phyloP scores from a whole-genome alignment of 2,113 vertebrate species.

The Ariopsis seemanni region DNA sequence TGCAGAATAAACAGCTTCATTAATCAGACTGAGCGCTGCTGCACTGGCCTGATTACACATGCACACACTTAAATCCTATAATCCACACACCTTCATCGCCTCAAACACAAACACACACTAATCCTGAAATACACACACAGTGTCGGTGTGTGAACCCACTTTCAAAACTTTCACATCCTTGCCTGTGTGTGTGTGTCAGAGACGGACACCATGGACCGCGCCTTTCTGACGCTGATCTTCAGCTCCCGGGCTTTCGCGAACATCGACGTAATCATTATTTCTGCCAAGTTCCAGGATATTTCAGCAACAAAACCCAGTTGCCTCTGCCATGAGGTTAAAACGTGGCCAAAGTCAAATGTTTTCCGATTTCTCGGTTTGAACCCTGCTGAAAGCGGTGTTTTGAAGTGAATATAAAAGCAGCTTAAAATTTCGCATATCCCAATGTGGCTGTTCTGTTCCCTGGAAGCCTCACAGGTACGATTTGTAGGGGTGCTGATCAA shows the following conservation, averaged over 20 bases:
- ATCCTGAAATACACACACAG: conserved; percentile 2
- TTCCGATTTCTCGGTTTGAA: too few species aligned
- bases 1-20: conserved; percentile 52
- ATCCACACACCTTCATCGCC: background rate
- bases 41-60: conserved; percentile 44
- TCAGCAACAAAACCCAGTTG: background rate
- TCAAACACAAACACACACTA: conserved; percentile 21
- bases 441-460: too few species aligned
- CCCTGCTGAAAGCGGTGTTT: too few species aligned
- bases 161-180: background rate
- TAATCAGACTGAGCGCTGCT: conserved; percentile 53
- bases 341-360: background rate
- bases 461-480: too few species aligned
- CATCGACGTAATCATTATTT: background rate
- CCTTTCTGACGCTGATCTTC: background rate
- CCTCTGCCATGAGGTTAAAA: background rate
- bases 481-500: too few species aligned
- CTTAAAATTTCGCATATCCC: too few species aligned
- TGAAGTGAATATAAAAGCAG: too few species aligned
- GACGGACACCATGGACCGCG: background rate
- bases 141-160: background rate
- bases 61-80: conserved; percentile 1
- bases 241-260: background rate
- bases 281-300: background rate
- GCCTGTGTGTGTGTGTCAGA: background rate